Evolutionary conservation across 2,888 invertebrate genomes (phyloP).

Genomic region (Caenorhabditis angaria): DNA sequence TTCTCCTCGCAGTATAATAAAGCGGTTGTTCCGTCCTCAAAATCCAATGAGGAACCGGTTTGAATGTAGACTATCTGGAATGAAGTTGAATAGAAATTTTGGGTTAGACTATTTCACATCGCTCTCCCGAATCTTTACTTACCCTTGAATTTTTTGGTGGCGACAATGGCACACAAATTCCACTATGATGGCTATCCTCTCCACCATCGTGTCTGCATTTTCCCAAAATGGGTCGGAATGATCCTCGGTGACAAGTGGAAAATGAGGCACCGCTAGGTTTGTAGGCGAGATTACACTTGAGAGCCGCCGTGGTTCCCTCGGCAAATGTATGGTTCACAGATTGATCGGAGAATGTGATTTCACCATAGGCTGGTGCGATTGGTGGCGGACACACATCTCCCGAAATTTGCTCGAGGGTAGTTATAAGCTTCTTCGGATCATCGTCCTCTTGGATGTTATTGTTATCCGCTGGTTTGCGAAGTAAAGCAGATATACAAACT

Average conservation of each 20-base stretch:
- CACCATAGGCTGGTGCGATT: slow-evolving; percentile 50
- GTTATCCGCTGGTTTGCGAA: slow-evolving; percentile 12
- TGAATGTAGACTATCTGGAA: slow-evolving; percentile 48
- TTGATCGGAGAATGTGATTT: slow-evolving; percentile 38
- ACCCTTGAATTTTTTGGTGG: slow-evolving; percentile 44
- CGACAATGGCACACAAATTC: slow-evolving; percentile 44
- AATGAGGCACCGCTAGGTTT: slow-evolving; percentile 42
- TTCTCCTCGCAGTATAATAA: slow-evolving; percentile 50
- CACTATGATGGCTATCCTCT: slow-evolving; percentile 7
- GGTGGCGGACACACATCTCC: slow-evolving; percentile 42
- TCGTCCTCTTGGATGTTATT: slow-evolving; percentile 10
- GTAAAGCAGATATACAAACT: slow-evolving; percentile 17
- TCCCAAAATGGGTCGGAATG: slow-evolving; percentile 53
- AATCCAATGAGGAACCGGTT: slow-evolving; percentile 36
- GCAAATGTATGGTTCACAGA: slow-evolving; percentile 29
- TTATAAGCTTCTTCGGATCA: background rate
- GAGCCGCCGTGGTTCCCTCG: slow-evolving; percentile 54
- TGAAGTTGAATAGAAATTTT: background rate
- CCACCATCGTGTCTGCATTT: slow-evolving; percentile 35
- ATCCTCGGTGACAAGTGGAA: slow-evolving; percentile 45
- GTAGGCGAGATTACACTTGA: slow-evolving; percentile 54
- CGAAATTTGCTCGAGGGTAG: background rate
- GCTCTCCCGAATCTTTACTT: slow-evolving; percentile 1
- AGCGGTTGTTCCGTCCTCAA: slow-evolving; percentile 53
- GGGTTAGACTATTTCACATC: background rate